These are phyloP conservation scores for Aphrocallistes beatrix DNA, from an alignment of 37 sponge, comb jelly and placozoan species.

Conservation along the genomic window DNA sequence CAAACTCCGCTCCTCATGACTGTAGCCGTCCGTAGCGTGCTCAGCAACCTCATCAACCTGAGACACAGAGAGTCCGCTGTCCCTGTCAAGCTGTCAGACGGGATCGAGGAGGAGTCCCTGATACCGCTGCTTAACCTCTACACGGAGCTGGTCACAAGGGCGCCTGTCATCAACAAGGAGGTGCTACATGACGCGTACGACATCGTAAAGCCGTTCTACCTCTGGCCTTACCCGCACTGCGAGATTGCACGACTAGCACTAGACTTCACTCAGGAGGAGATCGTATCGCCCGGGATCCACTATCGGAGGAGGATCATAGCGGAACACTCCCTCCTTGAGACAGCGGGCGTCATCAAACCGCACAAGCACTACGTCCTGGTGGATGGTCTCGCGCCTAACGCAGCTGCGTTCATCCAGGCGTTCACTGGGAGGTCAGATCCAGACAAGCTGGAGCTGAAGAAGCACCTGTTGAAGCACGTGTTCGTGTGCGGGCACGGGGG, in stretches of 20 bases:
- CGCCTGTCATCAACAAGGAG: conserved; percentile 4
- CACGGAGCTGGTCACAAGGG: conserved; percentile 10
- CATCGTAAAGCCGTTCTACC: conserved; percentile 66
- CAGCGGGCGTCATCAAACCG: neutral
- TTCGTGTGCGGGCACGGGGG: neutral
- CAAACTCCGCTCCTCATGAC: conserved; percentile 9
- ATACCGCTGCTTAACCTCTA: neutral
- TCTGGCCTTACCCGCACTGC: conserved; percentile 68
- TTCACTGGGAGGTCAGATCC: neutral
- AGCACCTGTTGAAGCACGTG: neutral
- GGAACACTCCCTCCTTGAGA: conserved; percentile 6
- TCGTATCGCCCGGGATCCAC: conserved; percentile 20
- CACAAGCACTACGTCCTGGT: conserved; percentile 20
- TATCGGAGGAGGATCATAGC: conserved; percentile 10
- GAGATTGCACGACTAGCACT: conserved; percentile 38
- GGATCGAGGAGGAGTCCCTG: conserved; percentile 4
- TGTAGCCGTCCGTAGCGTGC: neutral
- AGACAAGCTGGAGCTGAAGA: conserved; percentile 9
- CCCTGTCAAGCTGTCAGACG: neutral
- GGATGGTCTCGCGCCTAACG: neutral
- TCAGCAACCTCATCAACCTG: conserved; percentile 16
- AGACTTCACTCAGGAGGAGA: conserved; percentile 54
- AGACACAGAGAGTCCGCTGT: neutral
- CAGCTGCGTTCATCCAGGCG: neutral
- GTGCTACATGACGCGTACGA: conserved; percentile 38